phyloP scores from a whole-genome alignment of 2,888 invertebrate species.

The Cheilosia vulpina region DNA sequence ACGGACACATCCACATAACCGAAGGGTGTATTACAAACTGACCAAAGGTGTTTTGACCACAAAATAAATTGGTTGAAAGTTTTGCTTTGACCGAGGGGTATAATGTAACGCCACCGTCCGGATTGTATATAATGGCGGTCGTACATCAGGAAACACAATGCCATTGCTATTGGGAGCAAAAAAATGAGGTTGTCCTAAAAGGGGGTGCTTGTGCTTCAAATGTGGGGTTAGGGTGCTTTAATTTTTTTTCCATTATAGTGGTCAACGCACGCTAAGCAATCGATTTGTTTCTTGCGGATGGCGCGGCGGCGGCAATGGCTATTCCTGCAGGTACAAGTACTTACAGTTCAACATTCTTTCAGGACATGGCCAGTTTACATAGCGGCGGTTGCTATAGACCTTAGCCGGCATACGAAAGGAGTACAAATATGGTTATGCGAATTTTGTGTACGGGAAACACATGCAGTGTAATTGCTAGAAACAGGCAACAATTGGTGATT shows the following conservation, averaged over 20 bases:
- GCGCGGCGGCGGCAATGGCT: constrained; percentile 8
- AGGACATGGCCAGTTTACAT: constrained; percentile 15
- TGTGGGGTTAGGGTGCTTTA: constrained; percentile 63
- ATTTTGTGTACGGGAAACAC: neutral
- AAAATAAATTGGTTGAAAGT: constrained; percentile 62
- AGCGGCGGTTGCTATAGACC: constrained; percentile 57
- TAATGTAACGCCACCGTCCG: constrained; percentile 52
- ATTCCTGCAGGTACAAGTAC: constrained; percentile 3
- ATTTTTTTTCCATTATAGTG: constrained; percentile 67
- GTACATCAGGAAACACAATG: constrained; percentile 74
- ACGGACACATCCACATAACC: constrained; percentile 76
- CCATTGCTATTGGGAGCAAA: constrained; percentile 73
- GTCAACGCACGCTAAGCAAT: constrained; percentile 80
- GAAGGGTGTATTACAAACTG: constrained; percentile 81
- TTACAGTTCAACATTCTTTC: constrained; percentile 52
- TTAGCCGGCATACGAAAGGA: constrained; percentile 51
- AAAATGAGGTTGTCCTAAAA: constrained; percentile 66
- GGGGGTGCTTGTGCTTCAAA: constrained; percentile 11
- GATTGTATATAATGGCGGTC: constrained; percentile 76
- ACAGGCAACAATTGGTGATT: constrained; percentile 65
- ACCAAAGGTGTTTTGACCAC: constrained; percentile 77
- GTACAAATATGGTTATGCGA: constrained; percentile 17
- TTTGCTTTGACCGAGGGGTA: constrained; percentile 56
- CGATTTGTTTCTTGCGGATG: constrained; percentile 61
- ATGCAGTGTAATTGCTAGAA: constrained; percentile 44